Evolutionary conservation across 2,113 vertebrate genomes (phyloP).

Genomic region (Myiozetetes cayanensis): DNA sequence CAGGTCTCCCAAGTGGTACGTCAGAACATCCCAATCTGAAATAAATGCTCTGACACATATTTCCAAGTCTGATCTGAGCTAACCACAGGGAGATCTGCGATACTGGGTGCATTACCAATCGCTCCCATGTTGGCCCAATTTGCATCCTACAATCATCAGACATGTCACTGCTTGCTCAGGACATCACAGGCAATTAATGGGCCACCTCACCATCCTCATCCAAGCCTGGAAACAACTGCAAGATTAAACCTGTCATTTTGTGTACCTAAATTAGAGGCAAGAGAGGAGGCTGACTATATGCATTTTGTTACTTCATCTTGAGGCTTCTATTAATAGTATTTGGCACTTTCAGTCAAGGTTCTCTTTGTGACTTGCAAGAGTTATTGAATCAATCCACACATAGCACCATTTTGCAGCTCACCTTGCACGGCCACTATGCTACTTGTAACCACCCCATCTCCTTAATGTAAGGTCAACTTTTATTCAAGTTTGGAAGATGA

Average conservation of each 20-base stretch:
- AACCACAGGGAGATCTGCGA: not conserved
- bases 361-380: accelerated
- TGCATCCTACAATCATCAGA: not conserved
- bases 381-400: not conserved
- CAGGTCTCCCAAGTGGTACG: not conserved
- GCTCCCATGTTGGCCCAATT: not conserved
- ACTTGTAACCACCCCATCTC: not conserved
- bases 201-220: not conserved
- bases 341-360: not conserved
- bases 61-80: not conserved
- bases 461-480: not conserved
- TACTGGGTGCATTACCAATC: not conserved
- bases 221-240: slow-evolving; percentile 20
- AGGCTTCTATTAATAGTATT: slow-evolving; percentile 26
- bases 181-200: not conserved
- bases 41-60: not conserved
- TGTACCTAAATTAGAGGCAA: slow-evolving; percentile 1
- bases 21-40: not conserved
- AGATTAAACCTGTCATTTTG: slow-evolving; percentile 28
- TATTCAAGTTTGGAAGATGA: not conserved
- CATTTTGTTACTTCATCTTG: slow-evolving; percentile 16
- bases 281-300: not conserved
- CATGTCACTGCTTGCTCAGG: not conserved
- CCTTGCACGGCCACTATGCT: not conserved
- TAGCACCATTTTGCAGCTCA: not conserved